These are phyloP conservation scores for Mustela nigripes DNA, from an alignment of 2,113 vertebrate species.

Conservation along the genomic window DNA sequence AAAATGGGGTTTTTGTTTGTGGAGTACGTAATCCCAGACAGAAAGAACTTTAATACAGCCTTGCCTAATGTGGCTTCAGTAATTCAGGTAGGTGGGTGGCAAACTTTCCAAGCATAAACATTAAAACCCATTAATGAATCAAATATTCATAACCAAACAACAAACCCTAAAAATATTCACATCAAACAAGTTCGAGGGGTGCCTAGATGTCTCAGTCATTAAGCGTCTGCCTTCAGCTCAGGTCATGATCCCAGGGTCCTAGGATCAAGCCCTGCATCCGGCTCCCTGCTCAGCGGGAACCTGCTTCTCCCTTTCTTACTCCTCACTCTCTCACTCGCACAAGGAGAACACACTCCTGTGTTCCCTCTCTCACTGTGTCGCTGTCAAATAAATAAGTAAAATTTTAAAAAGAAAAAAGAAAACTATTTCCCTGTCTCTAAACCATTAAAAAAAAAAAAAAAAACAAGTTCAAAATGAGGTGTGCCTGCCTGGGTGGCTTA, in stretches of 20 bases:
- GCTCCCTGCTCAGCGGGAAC: too few relatives aligned
- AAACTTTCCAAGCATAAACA: not conserved
- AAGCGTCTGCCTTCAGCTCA: not conserved
- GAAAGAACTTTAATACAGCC: not conserved
- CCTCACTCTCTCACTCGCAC: too few relatives aligned
- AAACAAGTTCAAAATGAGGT: not conserved
- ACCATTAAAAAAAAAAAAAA: too few relatives aligned
- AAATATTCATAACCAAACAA: not conserved
- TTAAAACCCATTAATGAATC: not conserved
- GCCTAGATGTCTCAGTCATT: not conserved
- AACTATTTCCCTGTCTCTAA: too few relatives aligned
- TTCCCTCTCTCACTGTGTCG: too few relatives aligned
- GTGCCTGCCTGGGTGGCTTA: not conserved
- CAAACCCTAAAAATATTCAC: not conserved
- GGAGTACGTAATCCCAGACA: not conserved
- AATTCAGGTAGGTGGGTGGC: not conserved
- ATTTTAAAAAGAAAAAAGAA: too few relatives aligned
- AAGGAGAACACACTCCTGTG: too few relatives aligned
- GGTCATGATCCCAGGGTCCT: not conserved
- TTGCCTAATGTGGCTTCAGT: not conserved
- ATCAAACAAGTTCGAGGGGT: not conserved
- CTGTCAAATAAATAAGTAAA: too few relatives aligned
- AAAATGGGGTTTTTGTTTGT: constrained; percentile 42
- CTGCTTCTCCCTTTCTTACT: too few relatives aligned
- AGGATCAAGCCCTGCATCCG: not conserved